Percentiles rank a stretch among this genome's conserved stretches.
Evolutionary conservation across 2,797 vertebrate genomes (phyloP).

Genomic region (Onychomys leucogaster): DNA sequence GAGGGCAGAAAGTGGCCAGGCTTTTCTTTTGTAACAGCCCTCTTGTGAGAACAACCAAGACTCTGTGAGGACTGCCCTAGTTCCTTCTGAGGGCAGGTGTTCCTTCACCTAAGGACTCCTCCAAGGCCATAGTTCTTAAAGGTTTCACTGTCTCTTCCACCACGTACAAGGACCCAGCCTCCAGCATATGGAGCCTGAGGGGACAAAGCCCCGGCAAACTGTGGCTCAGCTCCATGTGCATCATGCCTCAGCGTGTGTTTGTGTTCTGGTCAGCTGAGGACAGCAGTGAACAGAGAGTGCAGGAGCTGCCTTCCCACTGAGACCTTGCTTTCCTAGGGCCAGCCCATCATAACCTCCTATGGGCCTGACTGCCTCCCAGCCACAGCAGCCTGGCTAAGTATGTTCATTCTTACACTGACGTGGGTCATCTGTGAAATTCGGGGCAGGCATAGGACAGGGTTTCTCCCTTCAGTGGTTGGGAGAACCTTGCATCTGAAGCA

Average conservation of each 20-base stretch:
- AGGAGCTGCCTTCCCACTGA: background rate
- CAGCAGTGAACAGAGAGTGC: background rate
- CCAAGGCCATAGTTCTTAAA: background rate
- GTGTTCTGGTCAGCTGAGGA: background rate
- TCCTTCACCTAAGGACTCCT: background rate
- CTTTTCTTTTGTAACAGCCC: background rate
- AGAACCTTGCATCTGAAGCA: background rate
- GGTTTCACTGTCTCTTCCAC: background rate
- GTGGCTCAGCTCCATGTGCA: background rate
- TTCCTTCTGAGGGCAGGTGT: background rate
- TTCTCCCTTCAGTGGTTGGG: background rate
- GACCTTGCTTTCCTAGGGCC: background rate
- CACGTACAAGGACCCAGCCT: background rate
- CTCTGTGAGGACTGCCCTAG: no score
- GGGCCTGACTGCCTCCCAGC: rapidly evolving
- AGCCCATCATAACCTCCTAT: background rate
- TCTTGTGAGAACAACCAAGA: background rate
- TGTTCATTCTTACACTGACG: rapidly evolving
- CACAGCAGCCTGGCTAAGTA: background rate
- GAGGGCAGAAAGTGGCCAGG: no score
- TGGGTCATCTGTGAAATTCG: background rate
- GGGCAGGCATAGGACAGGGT: background rate
- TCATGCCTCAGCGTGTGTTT: no score
- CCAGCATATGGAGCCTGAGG: background rate
- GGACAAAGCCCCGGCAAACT: background rate